phyloP scores from a whole-genome alignment of 2,797 vertebrate species.

The Melanotaenia pygmaea region DNA sequence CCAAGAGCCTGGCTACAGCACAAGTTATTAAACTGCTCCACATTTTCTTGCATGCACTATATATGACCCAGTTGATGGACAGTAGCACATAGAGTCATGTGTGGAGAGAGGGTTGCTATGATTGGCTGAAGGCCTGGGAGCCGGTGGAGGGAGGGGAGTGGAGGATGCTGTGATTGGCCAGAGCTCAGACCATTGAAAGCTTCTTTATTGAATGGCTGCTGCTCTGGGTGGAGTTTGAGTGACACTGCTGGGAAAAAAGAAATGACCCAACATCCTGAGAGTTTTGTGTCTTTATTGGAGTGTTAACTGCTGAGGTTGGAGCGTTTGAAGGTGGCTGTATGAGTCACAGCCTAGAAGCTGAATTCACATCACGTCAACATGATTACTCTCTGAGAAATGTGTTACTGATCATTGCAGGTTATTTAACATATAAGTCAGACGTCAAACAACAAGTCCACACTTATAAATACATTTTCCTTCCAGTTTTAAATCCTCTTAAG shows the following conservation, averaged over 20 bases:
- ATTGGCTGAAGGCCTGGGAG: slow-evolving; percentile 84
- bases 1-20: slow-evolving; percentile 70
- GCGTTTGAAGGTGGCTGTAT: background rate
- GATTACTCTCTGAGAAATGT: too few relatives aligned
- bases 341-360: background rate
- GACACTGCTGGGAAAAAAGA: slow-evolving; percentile 71
- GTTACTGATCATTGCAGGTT: too few relatives aligned
- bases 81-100: slow-evolving; percentile 90
- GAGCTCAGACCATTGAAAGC: slow-evolving; percentile 84
- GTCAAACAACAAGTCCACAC: background rate
- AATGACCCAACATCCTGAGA: slow-evolving; percentile 57
- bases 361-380: background rate
- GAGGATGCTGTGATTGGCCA: slow-evolving; percentile 84
- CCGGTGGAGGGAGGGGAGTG: slow-evolving; percentile 59
- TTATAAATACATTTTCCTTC: background rate
- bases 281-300: slow-evolving; percentile 37
- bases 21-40: slow-evolving; percentile 87
- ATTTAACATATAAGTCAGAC: background rate
- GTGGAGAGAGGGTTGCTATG: slow-evolving; percentile 69
- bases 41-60: slow-evolving; percentile 91
- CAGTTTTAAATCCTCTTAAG: background rate
- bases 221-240: slow-evolving; percentile 80
- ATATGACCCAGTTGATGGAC: slow-evolving; percentile 94
- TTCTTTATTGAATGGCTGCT: slow-evolving; percentile 84
- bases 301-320: slow-evolving; percentile 35